These are phyloP conservation scores for Sigmodon hispidus DNA, from an alignment of 2,113 vertebrate species.

Conservation along the genomic window DNA sequence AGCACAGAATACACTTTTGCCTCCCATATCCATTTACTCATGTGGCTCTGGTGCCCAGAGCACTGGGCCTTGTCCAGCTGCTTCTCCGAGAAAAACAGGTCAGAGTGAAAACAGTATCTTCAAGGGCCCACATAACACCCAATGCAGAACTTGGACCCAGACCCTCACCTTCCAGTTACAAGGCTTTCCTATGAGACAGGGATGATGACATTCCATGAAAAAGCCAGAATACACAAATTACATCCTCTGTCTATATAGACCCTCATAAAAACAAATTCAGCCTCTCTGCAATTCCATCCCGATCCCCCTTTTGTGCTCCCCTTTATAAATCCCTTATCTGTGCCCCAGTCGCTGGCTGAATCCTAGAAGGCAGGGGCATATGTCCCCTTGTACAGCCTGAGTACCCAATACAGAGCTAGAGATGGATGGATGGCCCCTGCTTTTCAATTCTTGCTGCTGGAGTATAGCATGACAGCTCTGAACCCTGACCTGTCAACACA, in stretches of 20 bases:
- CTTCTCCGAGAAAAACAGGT: background rate
- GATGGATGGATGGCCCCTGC: rapidly evolving
- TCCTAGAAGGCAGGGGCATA: background rate
- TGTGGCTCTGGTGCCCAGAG: rapidly evolving
- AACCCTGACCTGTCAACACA: background rate
- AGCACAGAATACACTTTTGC: background rate
- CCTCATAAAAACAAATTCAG: background rate
- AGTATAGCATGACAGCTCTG: rapidly evolving
- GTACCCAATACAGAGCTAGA: background rate
- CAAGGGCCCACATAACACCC: background rate
- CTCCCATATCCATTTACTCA: background rate
- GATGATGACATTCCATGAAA: rapidly evolving
- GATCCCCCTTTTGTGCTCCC: background rate
- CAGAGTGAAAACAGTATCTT: rapidly evolving
- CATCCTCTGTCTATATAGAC: background rate
- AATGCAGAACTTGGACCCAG: rapidly evolving
- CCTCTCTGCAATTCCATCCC: background rate
- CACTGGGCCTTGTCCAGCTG: background rate
- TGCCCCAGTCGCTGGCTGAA: background rate
- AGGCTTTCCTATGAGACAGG: background rate
- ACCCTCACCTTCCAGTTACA: rapidly evolving
- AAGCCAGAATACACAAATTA: background rate
- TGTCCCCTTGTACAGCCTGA: background rate
- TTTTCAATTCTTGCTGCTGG: rapidly evolving
- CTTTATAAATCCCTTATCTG: background rate